Evolutionary conservation across 2,888 invertebrate genomes (phyloP).

Genomic region (Drosophila demipolita): DNA sequence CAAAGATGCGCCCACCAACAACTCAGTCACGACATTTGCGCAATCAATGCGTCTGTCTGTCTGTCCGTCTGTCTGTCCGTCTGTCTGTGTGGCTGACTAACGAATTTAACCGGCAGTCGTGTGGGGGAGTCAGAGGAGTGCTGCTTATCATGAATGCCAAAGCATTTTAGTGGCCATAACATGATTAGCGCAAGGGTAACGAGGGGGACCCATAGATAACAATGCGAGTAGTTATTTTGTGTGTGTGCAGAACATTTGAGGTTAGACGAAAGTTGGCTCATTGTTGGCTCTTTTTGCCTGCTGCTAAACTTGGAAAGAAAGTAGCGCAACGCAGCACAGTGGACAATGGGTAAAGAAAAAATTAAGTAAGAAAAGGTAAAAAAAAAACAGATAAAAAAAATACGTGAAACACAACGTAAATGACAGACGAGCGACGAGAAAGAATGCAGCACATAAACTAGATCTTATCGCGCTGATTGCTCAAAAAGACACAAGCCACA

Average conservation of each 20-base stretch:
- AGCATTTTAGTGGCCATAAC: slow-evolving; percentile 25
- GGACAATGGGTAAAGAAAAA: slow-evolving; percentile 8
- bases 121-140: not conserved
- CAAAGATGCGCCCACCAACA: slow-evolving; percentile 45
- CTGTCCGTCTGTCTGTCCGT: not conserved
- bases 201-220: slow-evolving; percentile 24
- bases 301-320: slow-evolving; percentile 40
- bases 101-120: not conserved
- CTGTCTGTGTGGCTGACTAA: not conserved
- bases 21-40: slow-evolving; percentile 68
- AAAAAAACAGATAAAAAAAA: slow-evolving; percentile 1
- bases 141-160: slow-evolving; percentile 22
- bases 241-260: slow-evolving; percentile 18
- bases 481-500: slow-evolving; percentile 27
- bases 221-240: slow-evolving; percentile 3
- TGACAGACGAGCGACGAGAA: slow-evolving; percentile 27
- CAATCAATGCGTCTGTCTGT: slow-evolving; percentile 38
- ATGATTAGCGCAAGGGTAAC: slow-evolving; percentile 28
- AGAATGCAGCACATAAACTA: slow-evolving; percentile 50
- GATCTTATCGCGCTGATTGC: slow-evolving; percentile 40
- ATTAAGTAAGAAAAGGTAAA: not conserved
- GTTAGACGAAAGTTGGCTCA: slow-evolving; percentile 38
- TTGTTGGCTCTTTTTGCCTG: slow-evolving; percentile 24
- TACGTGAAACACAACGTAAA: slow-evolving; percentile 41
- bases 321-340: slow-evolving; percentile 33